These are phyloP conservation scores for Magallana angulata DNA, from an alignment of 1,140 invertebrate species.

Conservation along the genomic window DNA sequence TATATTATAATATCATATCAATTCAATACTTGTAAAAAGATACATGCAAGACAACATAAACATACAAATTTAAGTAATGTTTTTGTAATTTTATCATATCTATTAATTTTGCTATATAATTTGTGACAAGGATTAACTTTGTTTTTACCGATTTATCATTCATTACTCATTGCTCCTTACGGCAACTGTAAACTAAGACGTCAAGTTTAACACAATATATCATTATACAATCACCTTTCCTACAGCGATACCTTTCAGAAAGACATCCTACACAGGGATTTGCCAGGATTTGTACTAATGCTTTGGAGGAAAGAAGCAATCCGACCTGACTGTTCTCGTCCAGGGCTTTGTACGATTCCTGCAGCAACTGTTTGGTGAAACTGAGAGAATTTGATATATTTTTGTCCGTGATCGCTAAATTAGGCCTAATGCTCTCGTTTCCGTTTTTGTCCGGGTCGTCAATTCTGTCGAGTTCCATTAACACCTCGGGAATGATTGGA, in stretches of 20 bases:
- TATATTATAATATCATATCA: too few relatives aligned
- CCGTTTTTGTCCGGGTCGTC: not conserved
- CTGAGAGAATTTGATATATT: not conserved
- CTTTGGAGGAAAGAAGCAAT: conserved; percentile 97
- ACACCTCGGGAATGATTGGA: conserved; percentile 63
- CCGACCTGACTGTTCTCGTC: conserved; percentile 81
- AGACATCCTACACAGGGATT: conserved; percentile 97
- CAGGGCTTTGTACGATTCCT: conserved; percentile 54
- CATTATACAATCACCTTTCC: not conserved
- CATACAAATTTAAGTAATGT: too few relatives aligned
- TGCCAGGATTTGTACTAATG: conserved; percentile 94
- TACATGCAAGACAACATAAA: too few relatives aligned
- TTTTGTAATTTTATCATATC: too few relatives aligned
- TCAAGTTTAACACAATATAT: not conserved
- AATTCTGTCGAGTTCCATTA: not conserved
- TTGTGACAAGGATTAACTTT: too few relatives aligned
- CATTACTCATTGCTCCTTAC: too few relatives aligned
- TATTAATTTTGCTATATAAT: too few relatives aligned
- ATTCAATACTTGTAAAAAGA: too few relatives aligned
- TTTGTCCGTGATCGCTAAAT: conserved; percentile 86
- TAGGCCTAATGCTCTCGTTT: conserved; percentile 53
- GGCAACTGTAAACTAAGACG: not conserved
- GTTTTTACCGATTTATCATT: too few relatives aligned
- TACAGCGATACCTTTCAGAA: conserved; percentile 90
- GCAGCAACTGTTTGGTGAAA: not conserved